phyloP scores from a whole-genome alignment of 2,113 vertebrate genomes.

The Puffinus mauretanicus region DNA sequence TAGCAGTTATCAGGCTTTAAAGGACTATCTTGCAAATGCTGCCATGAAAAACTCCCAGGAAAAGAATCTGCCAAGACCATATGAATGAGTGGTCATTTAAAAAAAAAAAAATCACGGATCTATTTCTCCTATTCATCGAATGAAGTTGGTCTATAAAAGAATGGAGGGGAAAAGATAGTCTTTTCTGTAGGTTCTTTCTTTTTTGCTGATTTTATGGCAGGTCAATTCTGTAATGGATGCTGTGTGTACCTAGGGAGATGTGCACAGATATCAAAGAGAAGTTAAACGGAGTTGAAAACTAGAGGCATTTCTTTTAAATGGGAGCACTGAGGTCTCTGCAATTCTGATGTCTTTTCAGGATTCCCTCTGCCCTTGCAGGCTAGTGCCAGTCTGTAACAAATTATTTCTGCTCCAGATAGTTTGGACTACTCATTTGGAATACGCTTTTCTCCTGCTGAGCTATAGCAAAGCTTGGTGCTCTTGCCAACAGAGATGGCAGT shows the following conservation, averaged over 20 bases:
- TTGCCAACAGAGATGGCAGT: conserved; percentile 32
- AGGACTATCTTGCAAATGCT: background rate
- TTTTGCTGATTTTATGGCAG: background rate
- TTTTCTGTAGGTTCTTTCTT: background rate
- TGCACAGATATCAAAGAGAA: background rate
- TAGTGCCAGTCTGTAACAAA: background rate
- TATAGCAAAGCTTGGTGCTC: background rate
- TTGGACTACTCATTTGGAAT: conserved; percentile 26
- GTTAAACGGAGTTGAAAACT: background rate
- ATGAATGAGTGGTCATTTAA: background rate
- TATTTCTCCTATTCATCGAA: background rate
- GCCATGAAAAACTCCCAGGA: background rate
- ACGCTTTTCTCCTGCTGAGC: background rate
- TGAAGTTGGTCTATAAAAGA: background rate
- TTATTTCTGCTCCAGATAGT: conserved; percentile 25
- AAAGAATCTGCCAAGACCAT: background rate
- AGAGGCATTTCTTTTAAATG: background rate
- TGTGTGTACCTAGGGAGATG: background rate
- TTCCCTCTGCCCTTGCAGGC: background rate
- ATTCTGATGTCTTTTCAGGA: background rate
- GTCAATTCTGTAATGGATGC: background rate
- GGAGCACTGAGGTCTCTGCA: background rate
- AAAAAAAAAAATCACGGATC: background rate
- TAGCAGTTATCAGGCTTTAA: background rate
- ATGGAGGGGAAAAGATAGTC: background rate